These are phyloP conservation scores for Harpagoxenus sublaevis DNA, from an alignment of 2,888 invertebrate species.

Conservation along the genomic window DNA sequence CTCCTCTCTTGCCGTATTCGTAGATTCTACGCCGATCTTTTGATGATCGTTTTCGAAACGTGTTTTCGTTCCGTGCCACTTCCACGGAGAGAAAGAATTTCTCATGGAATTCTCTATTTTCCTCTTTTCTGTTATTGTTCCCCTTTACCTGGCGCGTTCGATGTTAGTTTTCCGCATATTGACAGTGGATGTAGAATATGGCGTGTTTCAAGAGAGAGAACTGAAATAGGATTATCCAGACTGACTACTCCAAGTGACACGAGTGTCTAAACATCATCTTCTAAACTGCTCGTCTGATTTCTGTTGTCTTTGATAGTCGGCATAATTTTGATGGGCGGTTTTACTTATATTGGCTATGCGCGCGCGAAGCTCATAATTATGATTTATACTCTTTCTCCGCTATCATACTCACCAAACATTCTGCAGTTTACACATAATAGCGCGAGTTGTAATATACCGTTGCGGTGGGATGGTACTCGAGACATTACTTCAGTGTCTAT, in stretches of 20 bases:
- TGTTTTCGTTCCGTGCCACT: slow-evolving; percentile 26
- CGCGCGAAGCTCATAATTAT: slow-evolving; percentile 46
- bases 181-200: slow-evolving; percentile 31
- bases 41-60: slow-evolving; percentile 34
- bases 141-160: slow-evolving; percentile 14
- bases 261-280: slow-evolving; percentile 1
- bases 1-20: neutral
- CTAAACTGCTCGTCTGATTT: slow-evolving; percentile 20
- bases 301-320: slow-evolving; percentile 2
- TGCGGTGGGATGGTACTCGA: slow-evolving; percentile 47
- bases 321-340: slow-evolving; percentile 22
- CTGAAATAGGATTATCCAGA: slow-evolving; percentile 34
- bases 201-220: slow-evolving; percentile 12
- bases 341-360: slow-evolving; percentile 34
- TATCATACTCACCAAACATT: slow-evolving; percentile 30
- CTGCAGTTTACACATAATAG: slow-evolving; percentile 49
- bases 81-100: neutral
- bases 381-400: slow-evolving; percentile 47
- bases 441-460: slow-evolving; percentile 48
- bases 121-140: slow-evolving; percentile 13
- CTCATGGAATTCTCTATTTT: slow-evolving; percentile 3
- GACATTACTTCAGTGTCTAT: slow-evolving; percentile 43
- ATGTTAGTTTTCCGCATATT: slow-evolving; percentile 22
- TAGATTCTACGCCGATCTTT: slow-evolving; percentile 12
- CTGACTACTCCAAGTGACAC: slow-evolving; percentile 17